Conservation (phyloP, 2,888 invertebrate genomes). For the Eupsilia transversa region DNA sequence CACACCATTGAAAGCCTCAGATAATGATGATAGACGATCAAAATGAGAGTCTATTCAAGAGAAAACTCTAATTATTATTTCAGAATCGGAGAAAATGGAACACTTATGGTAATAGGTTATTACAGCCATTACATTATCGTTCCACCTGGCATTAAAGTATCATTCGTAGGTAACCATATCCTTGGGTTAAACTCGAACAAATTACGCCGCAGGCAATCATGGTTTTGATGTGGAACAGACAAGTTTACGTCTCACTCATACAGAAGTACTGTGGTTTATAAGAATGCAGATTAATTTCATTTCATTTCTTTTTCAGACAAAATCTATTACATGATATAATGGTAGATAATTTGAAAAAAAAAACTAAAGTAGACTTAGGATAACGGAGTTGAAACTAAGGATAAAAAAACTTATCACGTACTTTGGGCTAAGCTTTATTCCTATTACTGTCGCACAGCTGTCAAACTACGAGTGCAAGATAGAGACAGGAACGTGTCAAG, state of each 20-base stretch:
- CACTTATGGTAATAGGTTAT: slow-evolving; percentile 34
- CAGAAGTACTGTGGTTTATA: not conserved
- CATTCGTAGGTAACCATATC: slow-evolving; percentile 9
- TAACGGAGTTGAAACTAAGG: not conserved
- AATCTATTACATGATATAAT: no score
- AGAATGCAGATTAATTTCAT: no score
- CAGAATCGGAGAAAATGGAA: slow-evolving; percentile 14
- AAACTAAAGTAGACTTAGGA: not conserved
- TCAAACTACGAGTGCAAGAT: not conserved
- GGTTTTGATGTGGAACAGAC: slow-evolving; percentile 9
- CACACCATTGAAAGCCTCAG: not conserved
- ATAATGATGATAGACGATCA: not conserved
- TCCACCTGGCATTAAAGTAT: slow-evolving; percentile 22
- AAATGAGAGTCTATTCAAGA: not conserved
- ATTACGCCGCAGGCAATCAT: slow-evolving; percentile 17
- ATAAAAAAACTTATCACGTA: not conserved
- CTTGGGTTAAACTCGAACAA: slow-evolving; percentile 19
- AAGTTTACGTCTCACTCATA: not conserved
- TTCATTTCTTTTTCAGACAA: no score
- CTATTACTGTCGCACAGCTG: not conserved
- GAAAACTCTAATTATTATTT: slow-evolving; percentile 5
- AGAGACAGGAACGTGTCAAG: not conserved
- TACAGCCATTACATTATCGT: slow-evolving; percentile 22
- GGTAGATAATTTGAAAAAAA: not conserved
- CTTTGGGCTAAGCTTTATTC: not conserved